Conservation (phyloP, 2,797 vertebrate genomes). For the Chelon labrosus region DNA sequence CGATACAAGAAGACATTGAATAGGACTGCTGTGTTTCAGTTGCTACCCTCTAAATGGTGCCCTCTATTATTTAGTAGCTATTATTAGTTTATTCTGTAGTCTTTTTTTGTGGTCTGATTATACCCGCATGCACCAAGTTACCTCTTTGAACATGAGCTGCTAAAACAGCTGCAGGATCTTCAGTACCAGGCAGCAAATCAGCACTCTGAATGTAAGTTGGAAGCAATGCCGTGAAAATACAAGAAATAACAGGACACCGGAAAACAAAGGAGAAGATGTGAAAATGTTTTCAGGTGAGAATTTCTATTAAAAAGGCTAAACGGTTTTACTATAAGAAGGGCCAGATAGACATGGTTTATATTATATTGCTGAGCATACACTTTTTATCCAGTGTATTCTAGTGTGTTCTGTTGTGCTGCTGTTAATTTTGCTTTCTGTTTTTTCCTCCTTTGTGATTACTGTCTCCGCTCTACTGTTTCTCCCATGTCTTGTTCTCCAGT, state of each 20-base stretch:
- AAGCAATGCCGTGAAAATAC: not conserved
- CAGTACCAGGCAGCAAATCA: not conserved
- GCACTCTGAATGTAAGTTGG: not conserved
- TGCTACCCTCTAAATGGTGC: constrained; percentile 11
- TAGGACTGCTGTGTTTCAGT: constrained; percentile 18
- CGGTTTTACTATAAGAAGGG: too few species aligned
- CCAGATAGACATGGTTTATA: not conserved
- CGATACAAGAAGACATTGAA: constrained; percentile 3
- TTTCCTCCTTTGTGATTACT: too few species aligned
- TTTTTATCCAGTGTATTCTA: too few species aligned
- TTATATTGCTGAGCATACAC: too few species aligned
- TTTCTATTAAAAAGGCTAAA: not conserved
- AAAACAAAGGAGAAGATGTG: not conserved
- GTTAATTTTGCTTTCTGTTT: too few species aligned
- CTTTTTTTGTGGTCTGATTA: constrained; percentile 8
- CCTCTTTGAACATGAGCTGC: constrained; percentile 1
- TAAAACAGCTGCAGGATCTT: constrained; percentile 2
- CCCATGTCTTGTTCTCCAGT: too few species aligned
- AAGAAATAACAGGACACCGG: too few species aligned
- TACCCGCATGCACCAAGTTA: constrained; percentile 3
- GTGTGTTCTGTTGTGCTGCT: too few species aligned
- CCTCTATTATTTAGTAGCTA: constrained; percentile 16
- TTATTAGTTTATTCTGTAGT: not conserved
- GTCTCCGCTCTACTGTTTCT: too few species aligned
- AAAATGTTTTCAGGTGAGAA: not conserved